phyloP scores from a whole-genome alignment of 2,797 vertebrate species.

The Psittacula derbiana region DNA sequence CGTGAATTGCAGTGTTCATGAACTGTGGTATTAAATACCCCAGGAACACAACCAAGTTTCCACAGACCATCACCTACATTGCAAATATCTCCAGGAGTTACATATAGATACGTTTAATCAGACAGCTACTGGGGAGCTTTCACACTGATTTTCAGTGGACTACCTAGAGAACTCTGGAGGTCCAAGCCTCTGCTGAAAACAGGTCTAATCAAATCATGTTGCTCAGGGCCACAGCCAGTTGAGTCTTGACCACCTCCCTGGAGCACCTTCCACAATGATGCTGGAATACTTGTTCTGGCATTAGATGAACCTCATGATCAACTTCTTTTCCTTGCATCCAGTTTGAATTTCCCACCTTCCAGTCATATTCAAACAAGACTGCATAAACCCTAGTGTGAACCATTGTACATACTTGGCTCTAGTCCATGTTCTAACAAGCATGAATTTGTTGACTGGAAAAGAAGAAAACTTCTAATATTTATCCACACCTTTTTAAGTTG shows the following conservation, averaged over 20 bases:
- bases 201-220: background rate
- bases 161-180: background rate
- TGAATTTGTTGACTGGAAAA: background rate
- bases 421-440: background rate
- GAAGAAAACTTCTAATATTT: background rate
- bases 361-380: background rate
- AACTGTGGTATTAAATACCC: background rate
- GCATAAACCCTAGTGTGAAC: background rate
- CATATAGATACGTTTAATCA: background rate
- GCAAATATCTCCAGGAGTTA: background rate
- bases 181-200: background rate
- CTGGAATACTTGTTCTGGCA: background rate
- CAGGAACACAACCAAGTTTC: background rate
- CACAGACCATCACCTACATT: background rate
- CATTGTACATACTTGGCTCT: background rate
- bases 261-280: background rate
- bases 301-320: background rate
- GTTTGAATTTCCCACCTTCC: background rate
- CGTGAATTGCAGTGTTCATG: background rate
- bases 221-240: background rate
- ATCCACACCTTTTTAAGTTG: background rate
- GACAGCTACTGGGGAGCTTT: background rate
- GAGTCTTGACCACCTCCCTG: background rate
- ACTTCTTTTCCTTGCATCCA: background rate
- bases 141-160: background rate